Base-by-base conservation (phyloP, 2,797 vertebrate species). In the Mionectes olivaceus region DNA sequence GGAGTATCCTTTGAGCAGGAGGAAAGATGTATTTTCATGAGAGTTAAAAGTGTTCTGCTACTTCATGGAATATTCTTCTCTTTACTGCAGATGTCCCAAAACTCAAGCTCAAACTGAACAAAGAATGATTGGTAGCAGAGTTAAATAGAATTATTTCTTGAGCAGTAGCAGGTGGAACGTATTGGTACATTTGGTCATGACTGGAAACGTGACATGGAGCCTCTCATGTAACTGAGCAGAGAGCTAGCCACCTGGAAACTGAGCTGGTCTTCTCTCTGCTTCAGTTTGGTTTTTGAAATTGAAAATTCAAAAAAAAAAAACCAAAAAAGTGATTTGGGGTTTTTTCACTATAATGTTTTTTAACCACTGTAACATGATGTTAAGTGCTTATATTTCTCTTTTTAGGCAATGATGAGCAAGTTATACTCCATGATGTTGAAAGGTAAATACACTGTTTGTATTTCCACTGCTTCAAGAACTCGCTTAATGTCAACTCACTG, bases 351-450 rank as follows among this genome's bases (percentile, higher is more conserved):
- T 39, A 76, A 64, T 46, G 44, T 27, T 77, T 92, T 91, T 70
- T 89, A 77, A 81, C 27, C 15, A 37, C 65, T 89, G 56, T 32
- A 83, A 67, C 33, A 13, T 73, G 35, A 35, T 81, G 10, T 76
- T 94, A 93, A 96, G n/a, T 97, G 24, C 78, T 87, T 97, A 87
- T 95, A 37, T 95, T 97, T 90, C 78, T 96, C 88, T 95, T 97
- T 90, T 85, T 80, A 99, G 99, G 99, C 95, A 99, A 99, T 75
- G 99, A 99, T 94, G 99, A 99, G 44, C 99, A 99, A 97, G 99
- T 99, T 97, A 99, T 99, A 97, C 99, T 99, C 91, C 99, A 99
- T 90, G 99, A 99, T 79, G 99, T 99, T 87, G 99, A 99, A 97
- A 99, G 99, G 99, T 99, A 97, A 97, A 87, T 97, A 89, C 13